These are phyloP conservation scores for Neolamprologus variostigma DNA, from an alignment of 2,113 vertebrate species.

Conservation along the genomic window DNA sequence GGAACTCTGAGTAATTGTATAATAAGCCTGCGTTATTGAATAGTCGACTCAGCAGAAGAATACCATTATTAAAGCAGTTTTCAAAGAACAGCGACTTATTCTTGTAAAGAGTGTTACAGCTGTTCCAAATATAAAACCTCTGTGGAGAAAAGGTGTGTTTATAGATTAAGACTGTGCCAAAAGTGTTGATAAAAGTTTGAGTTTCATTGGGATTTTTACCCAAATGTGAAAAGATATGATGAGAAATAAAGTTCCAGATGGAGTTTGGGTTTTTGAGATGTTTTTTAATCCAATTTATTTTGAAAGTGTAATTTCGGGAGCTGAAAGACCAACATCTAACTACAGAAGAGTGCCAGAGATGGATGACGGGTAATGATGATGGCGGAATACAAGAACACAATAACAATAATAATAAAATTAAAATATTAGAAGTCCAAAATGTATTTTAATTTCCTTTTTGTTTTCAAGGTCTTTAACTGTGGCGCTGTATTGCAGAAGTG, in stretches of 20 bases:
- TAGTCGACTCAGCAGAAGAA: background rate
- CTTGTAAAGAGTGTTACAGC: background rate
- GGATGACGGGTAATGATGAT: background rate
- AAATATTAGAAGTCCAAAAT: background rate
- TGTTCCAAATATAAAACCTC: fast-evolving
- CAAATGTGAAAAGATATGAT: background rate
- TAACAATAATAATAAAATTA: background rate
- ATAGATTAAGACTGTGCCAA: fast-evolving
- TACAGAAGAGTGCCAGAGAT: background rate
- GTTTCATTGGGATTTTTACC: background rate
- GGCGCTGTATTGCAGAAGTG: background rate
- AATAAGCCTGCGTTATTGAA: background rate
- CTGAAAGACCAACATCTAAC: background rate
- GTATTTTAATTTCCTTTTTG: background rate
- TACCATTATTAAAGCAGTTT: background rate
- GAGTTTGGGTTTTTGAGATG: background rate
- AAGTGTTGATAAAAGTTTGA: background rate
- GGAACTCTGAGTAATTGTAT: background rate
- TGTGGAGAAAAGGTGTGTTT: background rate
- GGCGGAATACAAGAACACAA: background rate
- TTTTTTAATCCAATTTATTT: background rate
- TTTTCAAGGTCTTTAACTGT: background rate
- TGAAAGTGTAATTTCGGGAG: background rate
- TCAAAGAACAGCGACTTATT: background rate
- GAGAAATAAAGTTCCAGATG: background rate